Conservation (phyloP, 2,113 vertebrate genomes). For the Papio anubis region DNA sequence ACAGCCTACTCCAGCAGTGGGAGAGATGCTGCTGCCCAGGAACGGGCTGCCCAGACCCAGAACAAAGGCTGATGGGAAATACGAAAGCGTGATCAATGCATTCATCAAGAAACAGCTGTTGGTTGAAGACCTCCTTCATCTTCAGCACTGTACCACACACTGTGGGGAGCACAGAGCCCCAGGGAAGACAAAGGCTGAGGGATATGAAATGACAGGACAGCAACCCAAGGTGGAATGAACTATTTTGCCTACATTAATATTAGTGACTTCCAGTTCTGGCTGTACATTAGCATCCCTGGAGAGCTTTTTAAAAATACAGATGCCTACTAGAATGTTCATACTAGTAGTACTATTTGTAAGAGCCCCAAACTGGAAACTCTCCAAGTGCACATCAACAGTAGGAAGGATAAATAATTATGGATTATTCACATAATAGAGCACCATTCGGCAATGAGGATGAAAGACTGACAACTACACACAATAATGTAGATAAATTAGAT, state of each 20-base stretch:
- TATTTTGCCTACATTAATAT: background rate
- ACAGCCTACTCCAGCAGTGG: background rate
- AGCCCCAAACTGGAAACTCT: background rate
- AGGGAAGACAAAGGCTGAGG: background rate
- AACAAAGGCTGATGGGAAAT: background rate
- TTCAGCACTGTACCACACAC: rapidly evolving
- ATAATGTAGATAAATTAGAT: background rate
- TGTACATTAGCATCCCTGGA: background rate
- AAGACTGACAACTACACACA: background rate
- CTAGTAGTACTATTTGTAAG: background rate
- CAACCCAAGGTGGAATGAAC: background rate
- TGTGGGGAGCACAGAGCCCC: background rate
- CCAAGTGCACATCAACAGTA: background rate
- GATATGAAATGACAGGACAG: background rate
- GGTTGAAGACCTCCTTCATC: background rate
- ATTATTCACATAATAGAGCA: background rate
- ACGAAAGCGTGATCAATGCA: background rate
- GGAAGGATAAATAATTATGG: constrained; percentile 11
- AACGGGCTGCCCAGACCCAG: background rate
- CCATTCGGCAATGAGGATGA: background rate
- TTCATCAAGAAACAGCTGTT: background rate
- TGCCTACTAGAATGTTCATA: background rate
- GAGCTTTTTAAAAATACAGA: background rate
- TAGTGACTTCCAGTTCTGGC: background rate
- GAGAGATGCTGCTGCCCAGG: background rate